phyloP scores from a whole-genome alignment of 2,113 vertebrate species.

The Peucedramus taeniatus region DNA sequence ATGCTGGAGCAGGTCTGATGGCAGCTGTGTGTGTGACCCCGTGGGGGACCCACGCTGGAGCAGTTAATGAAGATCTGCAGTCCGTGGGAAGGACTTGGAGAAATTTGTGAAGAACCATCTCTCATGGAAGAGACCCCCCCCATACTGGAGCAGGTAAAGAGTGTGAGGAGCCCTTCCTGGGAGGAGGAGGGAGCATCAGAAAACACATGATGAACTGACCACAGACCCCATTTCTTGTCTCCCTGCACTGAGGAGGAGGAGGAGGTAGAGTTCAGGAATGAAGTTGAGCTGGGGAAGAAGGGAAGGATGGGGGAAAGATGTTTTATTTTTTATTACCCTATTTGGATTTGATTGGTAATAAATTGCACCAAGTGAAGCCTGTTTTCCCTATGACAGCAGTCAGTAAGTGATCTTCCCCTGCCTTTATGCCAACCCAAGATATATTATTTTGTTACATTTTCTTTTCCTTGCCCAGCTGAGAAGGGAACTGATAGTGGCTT shows the following conservation, averaged over 20 bases:
- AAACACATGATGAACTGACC: background rate
- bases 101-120: background rate
- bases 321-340: background rate
- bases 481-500: background rate
- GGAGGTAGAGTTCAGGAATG: background rate
- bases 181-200: background rate
- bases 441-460: background rate
- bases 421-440: background rate
- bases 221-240: background rate
- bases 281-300: background rate
- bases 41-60: accelerated
- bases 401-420: background rate
- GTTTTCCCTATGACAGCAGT: background rate
- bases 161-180: background rate
- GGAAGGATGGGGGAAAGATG: background rate
- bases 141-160: background rate
- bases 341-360: background rate
- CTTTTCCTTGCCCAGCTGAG: background rate
- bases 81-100: background rate
- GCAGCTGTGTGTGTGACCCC: background rate
- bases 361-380: background rate
- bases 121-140: background rate
- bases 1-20: background rate
- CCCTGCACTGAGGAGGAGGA: background rate
- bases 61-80: background rate